phyloP scores from a whole-genome alignment of 2,888 invertebrate genomes.

The Catocala sponsa region DNA sequence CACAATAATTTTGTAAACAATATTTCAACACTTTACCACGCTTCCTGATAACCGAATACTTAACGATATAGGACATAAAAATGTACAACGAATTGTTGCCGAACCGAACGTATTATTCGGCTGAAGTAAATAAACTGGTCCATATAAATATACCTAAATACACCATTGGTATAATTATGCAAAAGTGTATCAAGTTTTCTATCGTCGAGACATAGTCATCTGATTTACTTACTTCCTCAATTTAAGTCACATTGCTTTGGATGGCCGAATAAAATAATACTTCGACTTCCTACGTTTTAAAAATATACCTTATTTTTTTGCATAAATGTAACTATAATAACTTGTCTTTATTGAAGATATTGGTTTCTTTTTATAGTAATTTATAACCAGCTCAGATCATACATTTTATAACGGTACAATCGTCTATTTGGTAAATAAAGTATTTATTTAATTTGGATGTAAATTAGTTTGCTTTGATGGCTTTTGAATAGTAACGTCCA shows the following conservation, averaged over 20 bases:
- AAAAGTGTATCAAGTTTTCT: constrained; percentile 26
- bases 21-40: constrained; percentile 10
- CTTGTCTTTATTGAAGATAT: neutral
- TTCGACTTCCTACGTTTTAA: neutral
- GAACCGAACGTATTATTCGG: neutral
- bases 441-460: neutral
- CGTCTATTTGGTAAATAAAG: too few species aligned
- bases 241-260: constrained; percentile 1
- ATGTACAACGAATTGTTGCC: constrained; percentile 1
- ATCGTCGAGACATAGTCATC: constrained; percentile 12
- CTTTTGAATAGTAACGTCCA: constrained; percentile 31
- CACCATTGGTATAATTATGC: constrained; percentile 14
- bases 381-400: neutral
- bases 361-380: neutral
- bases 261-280: neutral
- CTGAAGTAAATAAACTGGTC: constrained; percentile 9
- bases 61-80: constrained; percentile 4
- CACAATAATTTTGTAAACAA: constrained; percentile 4
- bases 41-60: constrained; percentile 6
- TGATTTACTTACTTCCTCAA: constrained; percentile 7
- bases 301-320: constrained; percentile 2
- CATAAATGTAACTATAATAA: neutral
- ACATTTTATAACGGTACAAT: neutral
- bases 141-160: constrained; percentile 4
- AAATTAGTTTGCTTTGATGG: constrained; percentile 21